Base-by-base conservation (phyloP, 2,113 vertebrate genomes). In the Mesoclemmys tuberculata region DNA sequence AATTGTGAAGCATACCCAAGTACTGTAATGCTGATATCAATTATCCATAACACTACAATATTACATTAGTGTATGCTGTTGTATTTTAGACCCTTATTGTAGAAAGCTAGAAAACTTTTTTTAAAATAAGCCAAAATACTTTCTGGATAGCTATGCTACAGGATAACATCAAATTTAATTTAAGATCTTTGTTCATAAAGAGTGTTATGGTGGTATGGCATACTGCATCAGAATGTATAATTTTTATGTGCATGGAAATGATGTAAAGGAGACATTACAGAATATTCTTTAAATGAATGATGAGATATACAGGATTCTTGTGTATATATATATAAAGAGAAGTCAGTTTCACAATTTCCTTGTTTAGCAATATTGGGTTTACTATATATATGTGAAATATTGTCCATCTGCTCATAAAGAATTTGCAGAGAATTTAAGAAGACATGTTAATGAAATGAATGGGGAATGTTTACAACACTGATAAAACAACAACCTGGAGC, bases 401-500 rank as follows among this genome's bases (percentile, higher is more conserved):
- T 49, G 90, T 58, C 93, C 92, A 82, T 92, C 89, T 41, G 56
- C 92, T 96, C 0, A 0, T 49, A 87, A 68, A 19, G 93, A 93
- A 19, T 88, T 95, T 89, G 80, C 56, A 74, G 87, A 41, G 85
- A 93, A 93, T 92, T 90, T 89, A 96, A 77, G 92, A 89, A 84
- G 92, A 92, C 5, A 4, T 49, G 90, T 82, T 95, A 95, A 94
- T 74, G 85, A 51, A 92, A 96, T 95, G 96, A 95, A 96, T 90
- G 90, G 85, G 46, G 56, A 74, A 27, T 68, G 85, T 92, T 96
- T 86, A 90, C 82, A 49, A 88, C 82, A 78, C 84, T 92, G 96
- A 61, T 93, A 93, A 96, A 96, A 86, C 49, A 96, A 92, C 75
- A 89, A 29, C 13, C 31, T 88, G 27, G 31, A 89, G 38, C 89